phyloP scores from a whole-genome alignment of 1,140 invertebrate species.

The Daktulosphaira vitifoliae region DNA sequence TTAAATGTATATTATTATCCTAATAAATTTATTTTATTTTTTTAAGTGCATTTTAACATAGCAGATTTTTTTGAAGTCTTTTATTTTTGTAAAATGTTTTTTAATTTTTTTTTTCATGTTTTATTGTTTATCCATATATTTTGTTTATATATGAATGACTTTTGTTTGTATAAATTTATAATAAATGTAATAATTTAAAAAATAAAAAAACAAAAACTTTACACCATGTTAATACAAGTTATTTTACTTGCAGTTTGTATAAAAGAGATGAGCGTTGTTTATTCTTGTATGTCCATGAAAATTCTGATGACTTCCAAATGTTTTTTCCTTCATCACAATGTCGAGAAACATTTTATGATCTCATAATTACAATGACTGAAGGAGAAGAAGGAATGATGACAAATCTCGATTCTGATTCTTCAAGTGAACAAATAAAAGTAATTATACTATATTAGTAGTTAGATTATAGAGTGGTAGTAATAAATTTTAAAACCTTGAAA shows the following conservation, averaged over 20 bases:
- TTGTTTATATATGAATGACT: no score
- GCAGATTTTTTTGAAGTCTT: no score
- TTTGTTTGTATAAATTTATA: no score
- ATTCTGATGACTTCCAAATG: constrained; percentile 98
- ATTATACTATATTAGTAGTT: constrained; percentile 7
- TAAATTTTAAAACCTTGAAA: neutral
- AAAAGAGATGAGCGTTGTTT: constrained; percentile 91
- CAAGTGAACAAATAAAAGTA: constrained; percentile 61
- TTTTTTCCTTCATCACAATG: constrained; percentile 85
- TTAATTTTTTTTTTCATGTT: no score
- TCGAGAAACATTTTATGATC: constrained; percentile 71
- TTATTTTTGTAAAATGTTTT: no score
- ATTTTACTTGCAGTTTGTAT: constrained; percentile 58
- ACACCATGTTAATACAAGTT: constrained; percentile 15
- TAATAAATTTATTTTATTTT: no score
- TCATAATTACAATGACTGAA: constrained; percentile 72
- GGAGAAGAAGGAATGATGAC: constrained; percentile 78
- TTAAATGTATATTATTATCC: no score
- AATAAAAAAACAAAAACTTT: no score
- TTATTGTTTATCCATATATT: no score
- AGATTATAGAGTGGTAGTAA: neutral
- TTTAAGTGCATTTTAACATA: no score
- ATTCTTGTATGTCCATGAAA: constrained; percentile 95
- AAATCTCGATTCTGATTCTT: constrained; percentile 64
- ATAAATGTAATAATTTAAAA: no score